Percentiles rank a stretch among this genome's conserved stretches.
Conservation (phyloP, 2,888 invertebrate species). For the Cepaea hortensis region DNA sequence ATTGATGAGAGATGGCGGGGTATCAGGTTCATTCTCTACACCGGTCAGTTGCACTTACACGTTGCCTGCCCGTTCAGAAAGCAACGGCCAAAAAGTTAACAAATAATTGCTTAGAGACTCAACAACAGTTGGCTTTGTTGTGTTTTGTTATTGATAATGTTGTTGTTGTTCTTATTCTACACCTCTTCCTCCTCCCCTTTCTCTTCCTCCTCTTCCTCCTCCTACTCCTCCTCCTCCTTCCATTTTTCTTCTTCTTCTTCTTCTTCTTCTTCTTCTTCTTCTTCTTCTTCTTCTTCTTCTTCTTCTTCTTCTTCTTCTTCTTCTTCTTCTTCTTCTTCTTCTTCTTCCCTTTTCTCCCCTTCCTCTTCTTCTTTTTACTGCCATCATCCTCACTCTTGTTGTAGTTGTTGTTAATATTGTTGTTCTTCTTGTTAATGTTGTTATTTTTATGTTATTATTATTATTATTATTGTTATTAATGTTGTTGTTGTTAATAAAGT, state of each 20-base stretch:
- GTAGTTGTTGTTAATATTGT: background rate
- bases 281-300: background rate
- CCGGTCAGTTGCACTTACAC: too few relatives aligned
- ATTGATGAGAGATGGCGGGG: too few relatives aligned
- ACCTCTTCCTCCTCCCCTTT: too few relatives aligned
- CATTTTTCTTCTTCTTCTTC: background rate
- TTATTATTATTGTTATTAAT: background rate
- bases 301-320: background rate
- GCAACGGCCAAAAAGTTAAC: too few relatives aligned
- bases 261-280: background rate
- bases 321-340: constrained; percentile 1
- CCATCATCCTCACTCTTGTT: background rate
- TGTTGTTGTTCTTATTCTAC: too few relatives aligned
- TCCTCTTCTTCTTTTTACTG: background rate
- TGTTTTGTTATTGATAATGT: too few relatives aligned
- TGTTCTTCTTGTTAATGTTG: background rate
- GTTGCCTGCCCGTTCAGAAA: too few relatives aligned
- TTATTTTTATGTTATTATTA: background rate
- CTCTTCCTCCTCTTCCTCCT: background rate
- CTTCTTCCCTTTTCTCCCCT: background rate
- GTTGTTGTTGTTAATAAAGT: background rate
- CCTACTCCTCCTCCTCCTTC: background rate
- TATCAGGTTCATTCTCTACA: too few relatives aligned
- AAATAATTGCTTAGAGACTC: too few relatives aligned
- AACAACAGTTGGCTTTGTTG: too few relatives aligned